A percentile compares a stretch with the other conserved stretches of the same genome.
These are phyloP conservation scores for Antrozous pallidus DNA, from an alignment of 2,797 vertebrate species.

Conservation along the genomic window DNA sequence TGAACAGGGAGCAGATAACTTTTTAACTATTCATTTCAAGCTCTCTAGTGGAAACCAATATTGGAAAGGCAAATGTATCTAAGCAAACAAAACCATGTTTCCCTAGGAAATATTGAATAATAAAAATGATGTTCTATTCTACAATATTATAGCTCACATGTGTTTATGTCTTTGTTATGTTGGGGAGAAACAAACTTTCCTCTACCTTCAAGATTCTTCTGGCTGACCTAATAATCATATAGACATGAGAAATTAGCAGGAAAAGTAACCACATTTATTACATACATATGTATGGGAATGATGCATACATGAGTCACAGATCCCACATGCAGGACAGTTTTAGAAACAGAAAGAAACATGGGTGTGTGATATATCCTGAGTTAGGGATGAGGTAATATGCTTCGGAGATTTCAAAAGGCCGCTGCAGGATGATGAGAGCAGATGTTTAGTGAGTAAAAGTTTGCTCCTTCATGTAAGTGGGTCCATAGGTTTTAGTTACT, in stretches of 20 bases:
- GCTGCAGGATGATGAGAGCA: too few relatives aligned
- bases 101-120: background rate
- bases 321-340: background rate
- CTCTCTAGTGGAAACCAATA: background rate
- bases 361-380: background rate
- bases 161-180: background rate
- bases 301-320: background rate
- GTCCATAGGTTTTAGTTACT: background rate
- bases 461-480: background rate
- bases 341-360: background rate
- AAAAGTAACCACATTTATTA: background rate
- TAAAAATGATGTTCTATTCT: background rate
- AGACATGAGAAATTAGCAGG: background rate
- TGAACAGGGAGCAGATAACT: background rate
- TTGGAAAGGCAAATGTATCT: background rate
- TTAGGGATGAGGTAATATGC: background rate
- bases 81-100: background rate
- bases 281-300: background rate
- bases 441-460: background rate
- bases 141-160: background rate
- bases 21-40: slow-evolving; percentile 15
- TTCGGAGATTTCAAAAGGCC: background rate
- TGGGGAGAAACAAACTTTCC: background rate
- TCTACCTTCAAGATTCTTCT: background rate
- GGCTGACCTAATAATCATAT: background rate